Percentiles rank a stretch among this genome's conserved stretches.
phyloP scores from a whole-genome alignment of 2,797 vertebrate species.

The Mallotus villosus region DNA sequence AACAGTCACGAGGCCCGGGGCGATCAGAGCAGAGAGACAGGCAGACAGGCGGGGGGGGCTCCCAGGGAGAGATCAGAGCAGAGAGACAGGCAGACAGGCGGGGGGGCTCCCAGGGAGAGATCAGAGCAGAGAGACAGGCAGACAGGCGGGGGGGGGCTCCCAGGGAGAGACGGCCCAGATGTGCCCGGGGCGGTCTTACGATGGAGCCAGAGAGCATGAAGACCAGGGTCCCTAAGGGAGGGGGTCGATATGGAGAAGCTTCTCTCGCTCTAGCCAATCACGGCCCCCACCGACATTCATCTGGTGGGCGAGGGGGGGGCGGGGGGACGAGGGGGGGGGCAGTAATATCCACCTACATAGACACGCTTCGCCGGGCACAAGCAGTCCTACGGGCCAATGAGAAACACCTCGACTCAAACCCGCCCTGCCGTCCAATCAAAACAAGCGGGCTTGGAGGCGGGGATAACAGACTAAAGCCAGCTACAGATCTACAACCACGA shows the following conservation, averaged over 20 bases:
- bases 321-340: conserved; percentile 50
- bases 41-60: no score
- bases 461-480: conserved; percentile 35
- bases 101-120: no score
- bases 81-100: no score
- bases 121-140: conserved; percentile 18
- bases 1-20: conserved; percentile 33
- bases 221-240: conserved; percentile 51
- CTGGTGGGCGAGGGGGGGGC: conserved; percentile 27
- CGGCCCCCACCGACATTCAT: conserved; percentile 45
- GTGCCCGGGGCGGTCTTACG: conserved; percentile 51
- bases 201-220: conserved; percentile 52
- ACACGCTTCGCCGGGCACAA: conserved; percentile 48
- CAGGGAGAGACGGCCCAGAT: conserved; percentile 42
- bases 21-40: conserved; percentile 33
- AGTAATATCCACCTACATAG: conserved; percentile 53
- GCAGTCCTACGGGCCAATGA: conserved; percentile 54
- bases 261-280: conserved; percentile 50
- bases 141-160: conserved; percentile 11
- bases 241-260: conserved; percentile 56
- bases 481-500: conserved; percentile 38
- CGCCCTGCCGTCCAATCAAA: conserved; percentile 50
- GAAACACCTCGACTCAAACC: conserved; percentile 46
- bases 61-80: no score
- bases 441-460: conserved; percentile 24